Conservation (phyloP, 2,797 vertebrate species). For the Chromis chromis region DNA sequence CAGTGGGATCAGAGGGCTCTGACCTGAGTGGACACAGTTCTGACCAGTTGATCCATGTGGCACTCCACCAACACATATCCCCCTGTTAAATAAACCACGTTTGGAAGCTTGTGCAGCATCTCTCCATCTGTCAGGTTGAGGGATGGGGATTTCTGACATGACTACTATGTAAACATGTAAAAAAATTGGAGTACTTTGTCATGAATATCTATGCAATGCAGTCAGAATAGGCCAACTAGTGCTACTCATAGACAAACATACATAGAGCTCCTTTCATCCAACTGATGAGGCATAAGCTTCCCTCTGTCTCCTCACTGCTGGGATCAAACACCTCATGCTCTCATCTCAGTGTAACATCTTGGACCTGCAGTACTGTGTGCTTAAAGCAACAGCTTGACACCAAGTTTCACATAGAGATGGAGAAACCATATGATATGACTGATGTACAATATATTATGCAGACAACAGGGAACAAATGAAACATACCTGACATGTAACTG, state of each 20-base stretch:
- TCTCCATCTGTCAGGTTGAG: too few species aligned
- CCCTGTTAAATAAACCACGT: neutral
- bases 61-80: neutral
- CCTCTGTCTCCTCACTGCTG: constrained; percentile 9
- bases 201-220: neutral
- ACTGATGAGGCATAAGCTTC: constrained; percentile 12
- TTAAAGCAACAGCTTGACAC: constrained; percentile 40
- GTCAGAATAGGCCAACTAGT: neutral
- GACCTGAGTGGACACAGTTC: neutral
- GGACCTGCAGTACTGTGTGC: constrained; percentile 3
- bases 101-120: neutral
- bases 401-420: constrained; percentile 11
- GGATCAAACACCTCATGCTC: constrained; percentile 18
- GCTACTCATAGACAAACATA: neutral
- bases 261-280: constrained; percentile 4
- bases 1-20: constrained; percentile 7
- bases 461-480: neutral
- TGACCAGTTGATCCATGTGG: neutral
- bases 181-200: neutral
- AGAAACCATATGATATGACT: neutral
- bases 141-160: too few species aligned
- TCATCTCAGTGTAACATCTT: constrained; percentile 33
- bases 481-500: constrained; percentile 22
- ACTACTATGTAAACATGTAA: too few species aligned
- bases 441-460: neutral